Conservation (phyloP, 2,797 vertebrate genomes). For the Melanogrammus aeglefinus region DNA sequence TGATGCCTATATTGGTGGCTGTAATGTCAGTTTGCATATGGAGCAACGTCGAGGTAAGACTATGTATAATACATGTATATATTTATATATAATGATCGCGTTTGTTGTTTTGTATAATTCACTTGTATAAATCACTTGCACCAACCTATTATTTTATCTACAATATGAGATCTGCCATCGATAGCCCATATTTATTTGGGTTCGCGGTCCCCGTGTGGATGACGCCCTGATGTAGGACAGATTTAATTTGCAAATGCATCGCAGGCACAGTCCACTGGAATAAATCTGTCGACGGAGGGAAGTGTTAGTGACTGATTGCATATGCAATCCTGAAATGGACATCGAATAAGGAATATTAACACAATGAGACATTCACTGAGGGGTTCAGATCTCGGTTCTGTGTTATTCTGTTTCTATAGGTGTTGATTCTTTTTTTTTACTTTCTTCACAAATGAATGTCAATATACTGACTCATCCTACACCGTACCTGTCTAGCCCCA, state of each 20-base stretch:
- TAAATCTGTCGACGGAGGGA: conserved; percentile 34
- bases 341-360: neutral
- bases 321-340: neutral
- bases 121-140: neutral
- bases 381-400: neutral
- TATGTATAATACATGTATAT: conserved; percentile 18
- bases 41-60: conserved; percentile 74
- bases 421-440: neutral
- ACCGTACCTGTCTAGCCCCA: neutral
- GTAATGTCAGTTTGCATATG: conserved; percentile 69
- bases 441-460: neutral
- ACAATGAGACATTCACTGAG: conserved; percentile 1
- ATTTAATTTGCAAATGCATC: conserved; percentile 59
- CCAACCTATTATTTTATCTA: too few species aligned
- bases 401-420: conserved; percentile 26
- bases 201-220: too few species aligned
- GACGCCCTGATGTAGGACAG: conserved; percentile 41
- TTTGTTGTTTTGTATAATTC: conserved; percentile 11
- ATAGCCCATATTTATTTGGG: too few species aligned
- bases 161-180: too few species aligned
- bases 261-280: conserved; percentile 26
- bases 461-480: neutral
- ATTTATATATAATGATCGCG: neutral
- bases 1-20: conserved; percentile 69
- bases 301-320: conserved; percentile 14